Conservation (phyloP, 2,797 vertebrate genomes). For the Pyrocephalus nanus region DNA sequence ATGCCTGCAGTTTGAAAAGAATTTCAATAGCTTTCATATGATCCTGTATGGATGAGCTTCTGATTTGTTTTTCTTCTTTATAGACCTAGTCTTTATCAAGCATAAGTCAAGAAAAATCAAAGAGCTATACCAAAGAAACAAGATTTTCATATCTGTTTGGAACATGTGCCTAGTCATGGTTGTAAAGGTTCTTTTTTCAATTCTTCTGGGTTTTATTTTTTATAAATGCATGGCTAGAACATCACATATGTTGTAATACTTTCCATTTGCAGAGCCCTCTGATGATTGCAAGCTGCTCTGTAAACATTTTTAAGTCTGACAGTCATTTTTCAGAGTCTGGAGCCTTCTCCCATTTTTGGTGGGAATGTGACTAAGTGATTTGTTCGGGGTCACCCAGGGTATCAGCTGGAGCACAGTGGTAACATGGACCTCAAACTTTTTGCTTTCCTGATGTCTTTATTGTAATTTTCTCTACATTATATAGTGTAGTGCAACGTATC, state of each 20-base stretch:
- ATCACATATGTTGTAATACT: constrained; percentile 32
- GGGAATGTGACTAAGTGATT: background rate
- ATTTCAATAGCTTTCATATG: background rate
- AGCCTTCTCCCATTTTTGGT: constrained; percentile 33
- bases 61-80: constrained; percentile 9
- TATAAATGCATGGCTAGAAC: background rate
- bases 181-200: constrained; percentile 21
- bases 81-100: background rate
- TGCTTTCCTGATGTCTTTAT: background rate
- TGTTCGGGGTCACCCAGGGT: background rate
- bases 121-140: background rate
- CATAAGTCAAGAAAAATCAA: background rate
- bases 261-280: constrained; percentile 46
- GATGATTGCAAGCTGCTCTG: constrained; percentile 41
- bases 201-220: background rate
- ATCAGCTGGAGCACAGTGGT: background rate
- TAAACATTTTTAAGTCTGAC: constrained; percentile 29
- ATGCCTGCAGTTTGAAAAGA: background rate
- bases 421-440: background rate
- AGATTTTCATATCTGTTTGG: constrained; percentile 21
- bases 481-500: background rate
- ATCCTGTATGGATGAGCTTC: background rate
- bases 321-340: constrained; percentile 27
- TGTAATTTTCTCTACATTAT: background rate
- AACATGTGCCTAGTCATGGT: constrained; percentile 11